Evolutionary conservation across 2,888 invertebrate species (phyloP).

Genomic region (Cynaeus angustus): DNA sequence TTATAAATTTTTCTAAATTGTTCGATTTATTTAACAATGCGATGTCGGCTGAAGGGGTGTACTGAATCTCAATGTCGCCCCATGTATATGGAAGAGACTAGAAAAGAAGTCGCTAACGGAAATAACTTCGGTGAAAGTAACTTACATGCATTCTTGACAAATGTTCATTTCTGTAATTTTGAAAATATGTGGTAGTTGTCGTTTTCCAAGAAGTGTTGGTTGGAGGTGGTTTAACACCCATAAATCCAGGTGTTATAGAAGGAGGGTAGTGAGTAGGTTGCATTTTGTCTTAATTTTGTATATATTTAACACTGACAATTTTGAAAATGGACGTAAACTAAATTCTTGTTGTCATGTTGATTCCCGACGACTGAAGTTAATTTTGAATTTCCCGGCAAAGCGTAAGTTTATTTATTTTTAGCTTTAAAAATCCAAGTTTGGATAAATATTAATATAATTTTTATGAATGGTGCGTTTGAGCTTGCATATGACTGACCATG

Average conservation of each 20-base stretch:
- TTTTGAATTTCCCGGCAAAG: constrained; percentile 4
- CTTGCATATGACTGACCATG: too few relatives aligned
- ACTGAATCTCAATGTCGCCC: constrained; percentile 67
- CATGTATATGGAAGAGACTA: constrained; percentile 70
- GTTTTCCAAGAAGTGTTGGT: constrained; percentile 2
- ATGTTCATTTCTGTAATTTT: constrained; percentile 70
- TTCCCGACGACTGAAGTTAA: too few relatives aligned
- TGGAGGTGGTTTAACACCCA: constrained; percentile 67
- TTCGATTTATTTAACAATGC: constrained; percentile 64
- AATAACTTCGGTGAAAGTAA: constrained; percentile 11
- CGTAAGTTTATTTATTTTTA: background rate
- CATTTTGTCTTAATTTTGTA: constrained; percentile 52
- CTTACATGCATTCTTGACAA: constrained; percentile 69
- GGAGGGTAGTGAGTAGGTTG: constrained; percentile 68
- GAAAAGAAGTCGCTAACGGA: constrained; percentile 39
- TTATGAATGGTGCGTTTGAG: too few relatives aligned
- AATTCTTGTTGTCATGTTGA: background rate
- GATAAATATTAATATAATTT: background rate
- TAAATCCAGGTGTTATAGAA: constrained; percentile 66
- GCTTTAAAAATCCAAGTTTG: background rate
- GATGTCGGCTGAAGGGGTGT: constrained; percentile 68
- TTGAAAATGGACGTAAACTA: background rate
- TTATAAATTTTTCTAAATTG: constrained; percentile 64
- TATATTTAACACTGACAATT: constrained; percentile 20
- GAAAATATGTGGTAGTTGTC: constrained; percentile 66